Base-by-base conservation (phyloP, 2,113 vertebrate species). In the Rutilus rutilus region DNA sequence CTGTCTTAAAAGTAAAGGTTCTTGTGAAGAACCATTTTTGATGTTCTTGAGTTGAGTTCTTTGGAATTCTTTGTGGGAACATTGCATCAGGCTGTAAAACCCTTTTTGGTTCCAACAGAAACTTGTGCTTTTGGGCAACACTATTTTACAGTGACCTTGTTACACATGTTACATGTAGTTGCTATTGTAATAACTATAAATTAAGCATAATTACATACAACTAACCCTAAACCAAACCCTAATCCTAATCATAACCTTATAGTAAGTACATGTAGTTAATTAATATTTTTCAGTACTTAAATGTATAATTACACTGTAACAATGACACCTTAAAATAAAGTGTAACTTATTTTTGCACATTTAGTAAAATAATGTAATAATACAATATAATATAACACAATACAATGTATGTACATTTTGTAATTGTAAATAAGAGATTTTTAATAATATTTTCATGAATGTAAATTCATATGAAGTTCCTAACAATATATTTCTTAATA, bases 351-450 rank as follows among this genome's bases (percentile, higher is more conserved):
- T 42, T 42, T 50, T 75, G 73, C 14, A 75, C 42, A 45, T 75
- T 75, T 75, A 75, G 15, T 33, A 77, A 54, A 25, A 74, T 45
- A 45, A 73, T 74, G 19, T 57, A 57, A 45, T 14, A 73, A 67
- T 67, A 67, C 6, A 17, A 15, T 30, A 30, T 4, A 67, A 69
- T 67, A 67, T 6, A 17, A 15, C 30, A 30, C 1, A n/a, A n/a
- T n/a, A n/a, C n/a, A n/a, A n/a, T n/a, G n/a, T n/a, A 67, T 67
- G 27, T 67, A 36, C 15, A 67, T 67, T 67, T 67, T 4, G 33
- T 17, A 1, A 67, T 67, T 9, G 6, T 67, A 57, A 57, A 19
- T 19, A 10, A 67, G 1, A 19, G 4, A 7, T 19, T 0, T 21
- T 67, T 21, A 0, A 5, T 57, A 21, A 57, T 3, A 67, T 67